Conservation (phyloP, 1,140 invertebrate species). For the Eubasilissa regina region DNA sequence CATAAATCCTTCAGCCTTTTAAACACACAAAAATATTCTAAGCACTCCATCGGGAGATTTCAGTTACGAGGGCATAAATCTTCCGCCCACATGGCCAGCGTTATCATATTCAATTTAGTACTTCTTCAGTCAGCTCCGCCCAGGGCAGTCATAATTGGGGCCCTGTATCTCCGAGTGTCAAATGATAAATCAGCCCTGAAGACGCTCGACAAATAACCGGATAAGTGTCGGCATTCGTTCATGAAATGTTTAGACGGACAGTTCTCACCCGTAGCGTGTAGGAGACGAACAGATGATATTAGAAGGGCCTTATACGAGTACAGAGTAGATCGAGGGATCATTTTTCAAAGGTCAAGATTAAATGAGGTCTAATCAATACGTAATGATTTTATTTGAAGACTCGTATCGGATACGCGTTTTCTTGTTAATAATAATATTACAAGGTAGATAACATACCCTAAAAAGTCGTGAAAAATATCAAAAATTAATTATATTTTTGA, state of each 20-base stretch:
- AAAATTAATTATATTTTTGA: too few relatives aligned
- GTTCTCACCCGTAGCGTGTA: too few relatives aligned
- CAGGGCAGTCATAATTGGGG: constrained; percentile 7
- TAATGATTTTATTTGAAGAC: too few relatives aligned
- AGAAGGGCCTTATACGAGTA: too few relatives aligned
- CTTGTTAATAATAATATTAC: too few relatives aligned
- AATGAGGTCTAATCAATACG: too few relatives aligned
- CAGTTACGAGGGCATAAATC: constrained; percentile 22
- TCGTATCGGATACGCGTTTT: too few relatives aligned
- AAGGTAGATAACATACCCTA: too few relatives aligned
- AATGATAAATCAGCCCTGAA: constrained; percentile 29
- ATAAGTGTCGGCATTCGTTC: not conserved
- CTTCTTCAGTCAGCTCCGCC: not conserved
- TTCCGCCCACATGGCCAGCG: constrained; percentile 15
- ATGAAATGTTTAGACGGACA: not conserved
- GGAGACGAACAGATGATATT: too few relatives aligned
- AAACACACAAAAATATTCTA: constrained; percentile 30
- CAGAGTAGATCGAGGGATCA: too few relatives aligned
- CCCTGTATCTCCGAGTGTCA: constrained; percentile 30
- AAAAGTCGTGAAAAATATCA: too few relatives aligned
- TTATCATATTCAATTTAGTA: constrained; percentile 33
- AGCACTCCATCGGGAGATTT: not conserved
- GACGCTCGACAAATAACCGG: constrained; percentile 26
- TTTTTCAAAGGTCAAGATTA: too few relatives aligned
- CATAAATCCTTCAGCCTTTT: constrained; percentile 28